Base-by-base conservation (phyloP, 2,888 invertebrate genomes). In the Lucinisca nassula region DNA sequence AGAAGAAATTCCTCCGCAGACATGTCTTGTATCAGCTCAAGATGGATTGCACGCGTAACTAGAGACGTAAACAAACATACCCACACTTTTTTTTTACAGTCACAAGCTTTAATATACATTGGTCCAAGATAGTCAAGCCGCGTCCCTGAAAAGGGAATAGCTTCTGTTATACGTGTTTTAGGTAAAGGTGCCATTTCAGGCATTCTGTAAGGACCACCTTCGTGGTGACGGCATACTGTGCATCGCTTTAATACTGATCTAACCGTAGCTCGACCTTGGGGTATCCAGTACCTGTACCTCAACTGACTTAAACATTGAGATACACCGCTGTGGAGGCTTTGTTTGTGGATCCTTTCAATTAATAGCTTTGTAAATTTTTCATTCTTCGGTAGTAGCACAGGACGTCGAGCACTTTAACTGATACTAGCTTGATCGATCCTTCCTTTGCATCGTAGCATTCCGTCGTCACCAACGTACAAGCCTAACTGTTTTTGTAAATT, bases 41-140 rank as follows among this genome's bases (percentile, higher is more conserved):
- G 30, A 55, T 85, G 85, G 10, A 82, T 37, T 2, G 82, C 82
- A 12, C 82, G 77, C 2, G 79, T 82, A 12, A 82, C 77, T 0
- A 74, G 37, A 17, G 74, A 78, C 21, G 84, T 84, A 21, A 79
- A 87, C 38, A 87, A 17, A 76, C n/a, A n/a, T n/a, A n/a, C n/a
- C n/a, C n/a, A n/a, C n/a, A n/a, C 30, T 74, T 87, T 87, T 32
- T 49, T 79, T n/a, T 24, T 21, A 27, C 35, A 45, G 6, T 72
- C 58, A 40, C 35, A 12, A 35, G 32, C 30, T 70, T 77, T 83
- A 8, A 82, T 67, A 32, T 55, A 40, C 38, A 87, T 27, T 70
- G 87, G 83, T 6, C 83, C 83, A 35, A 87, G 27, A 49, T 87
- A 83, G 67, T 80, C 83, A 0, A 87, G 3, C 24, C 83, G 80